Conservation (phyloP, 2,888 invertebrate species). For the Halictus quadricinctus region DNA sequence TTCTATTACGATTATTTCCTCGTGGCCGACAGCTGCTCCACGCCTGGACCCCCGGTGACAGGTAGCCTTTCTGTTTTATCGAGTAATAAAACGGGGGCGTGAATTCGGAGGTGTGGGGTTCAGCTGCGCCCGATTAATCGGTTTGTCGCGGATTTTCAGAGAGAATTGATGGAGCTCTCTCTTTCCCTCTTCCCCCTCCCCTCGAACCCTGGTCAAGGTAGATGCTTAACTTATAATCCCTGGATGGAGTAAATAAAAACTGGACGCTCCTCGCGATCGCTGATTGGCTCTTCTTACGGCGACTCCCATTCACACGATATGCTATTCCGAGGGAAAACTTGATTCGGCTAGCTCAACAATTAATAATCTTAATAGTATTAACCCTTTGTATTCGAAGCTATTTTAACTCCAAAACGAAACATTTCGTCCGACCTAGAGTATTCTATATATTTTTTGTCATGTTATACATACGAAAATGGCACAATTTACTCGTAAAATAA, state of each 20-base stretch:
- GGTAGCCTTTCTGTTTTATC: constrained; percentile 53
- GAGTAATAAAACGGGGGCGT: constrained; percentile 42
- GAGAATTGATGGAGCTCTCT: neutral
- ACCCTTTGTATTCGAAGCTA: too few species aligned
- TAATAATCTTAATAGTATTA: too few species aligned
- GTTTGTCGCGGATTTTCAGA: constrained; percentile 9
- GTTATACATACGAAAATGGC: too few species aligned
- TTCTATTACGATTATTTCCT: constrained; percentile 82
- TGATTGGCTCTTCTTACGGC: neutral
- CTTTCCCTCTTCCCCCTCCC: neutral
- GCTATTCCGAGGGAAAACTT: neutral
- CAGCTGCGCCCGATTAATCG: constrained; percentile 3
- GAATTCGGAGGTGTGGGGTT: constrained; percentile 8
- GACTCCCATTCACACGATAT: neutral
- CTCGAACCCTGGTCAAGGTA: too few species aligned
- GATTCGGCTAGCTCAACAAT: too few species aligned
- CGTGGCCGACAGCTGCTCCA: constrained; percentile 77
- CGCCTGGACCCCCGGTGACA: constrained; percentile 34
- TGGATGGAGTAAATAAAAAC: neutral
- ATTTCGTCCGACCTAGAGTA: too few species aligned
- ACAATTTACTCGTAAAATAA: too few species aligned
- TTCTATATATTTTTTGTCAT: too few species aligned
- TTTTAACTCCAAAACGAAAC: too few species aligned
- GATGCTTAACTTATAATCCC: constrained; percentile 11
- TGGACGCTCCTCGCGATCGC: neutral